Percentiles rank a stretch among this genome's conserved stretches.
Evolutionary conservation across 2,797 vertebrate species (phyloP).

Genomic region (Strix occidentalis): DNA sequence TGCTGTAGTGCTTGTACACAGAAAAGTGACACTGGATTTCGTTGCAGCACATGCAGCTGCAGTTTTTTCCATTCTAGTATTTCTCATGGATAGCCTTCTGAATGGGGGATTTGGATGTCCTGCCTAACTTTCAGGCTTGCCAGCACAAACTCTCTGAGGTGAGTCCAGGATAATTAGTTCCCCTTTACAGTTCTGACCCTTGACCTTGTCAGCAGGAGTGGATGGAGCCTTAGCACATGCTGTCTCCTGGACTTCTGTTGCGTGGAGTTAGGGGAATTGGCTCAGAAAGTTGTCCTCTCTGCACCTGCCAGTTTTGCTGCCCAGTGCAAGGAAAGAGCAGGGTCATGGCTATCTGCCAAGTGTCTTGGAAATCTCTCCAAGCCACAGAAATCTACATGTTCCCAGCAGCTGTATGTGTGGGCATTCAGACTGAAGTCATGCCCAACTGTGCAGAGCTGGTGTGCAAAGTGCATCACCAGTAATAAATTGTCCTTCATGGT

Average conservation of each 20-base stretch:
- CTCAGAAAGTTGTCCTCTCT: background rate
- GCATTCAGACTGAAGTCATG: background rate
- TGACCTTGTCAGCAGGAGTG: background rate
- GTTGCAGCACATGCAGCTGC: background rate
- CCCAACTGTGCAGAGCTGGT: background rate
- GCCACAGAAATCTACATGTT: background rate
- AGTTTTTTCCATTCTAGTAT: background rate
- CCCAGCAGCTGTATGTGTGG: background rate
- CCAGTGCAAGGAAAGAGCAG: background rate
- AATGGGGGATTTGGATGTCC: background rate
- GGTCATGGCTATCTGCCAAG: background rate
- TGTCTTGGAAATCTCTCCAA: background rate
- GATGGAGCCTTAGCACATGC: fast-evolving
- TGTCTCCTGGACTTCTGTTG: background rate
- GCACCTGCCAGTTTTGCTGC: background rate
- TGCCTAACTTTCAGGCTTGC: no score
- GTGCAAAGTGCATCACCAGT: background rate
- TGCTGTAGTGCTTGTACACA: background rate
- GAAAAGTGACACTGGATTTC: background rate
- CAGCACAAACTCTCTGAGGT: background rate
- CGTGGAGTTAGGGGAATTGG: background rate
- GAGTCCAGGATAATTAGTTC: background rate
- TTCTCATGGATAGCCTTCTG: background rate
- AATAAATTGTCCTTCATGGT: background rate
- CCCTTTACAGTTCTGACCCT: background rate